These are phyloP conservation scores for Operophtera brumata DNA, from an alignment of 2,888 invertebrate species.

Conservation along the genomic window DNA sequence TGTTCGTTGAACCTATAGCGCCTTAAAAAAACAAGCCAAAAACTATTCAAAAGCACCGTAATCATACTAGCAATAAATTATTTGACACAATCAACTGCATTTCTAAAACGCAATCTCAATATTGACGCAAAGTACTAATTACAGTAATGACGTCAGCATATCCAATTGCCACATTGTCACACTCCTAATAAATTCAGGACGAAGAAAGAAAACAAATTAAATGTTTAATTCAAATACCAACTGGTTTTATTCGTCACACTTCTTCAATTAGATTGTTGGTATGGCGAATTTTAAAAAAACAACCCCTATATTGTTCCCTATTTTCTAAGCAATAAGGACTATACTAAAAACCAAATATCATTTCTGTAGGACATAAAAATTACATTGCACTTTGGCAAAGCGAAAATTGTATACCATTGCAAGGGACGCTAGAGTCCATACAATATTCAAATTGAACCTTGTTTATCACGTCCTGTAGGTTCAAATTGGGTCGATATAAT, in stretches of 20 bases:
- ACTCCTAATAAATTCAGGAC: slow-evolving; percentile 55
- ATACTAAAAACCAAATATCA: neutral
- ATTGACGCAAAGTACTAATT: slow-evolving; percentile 43
- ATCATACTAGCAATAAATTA: slow-evolving; percentile 15
- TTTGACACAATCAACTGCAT: slow-evolving; percentile 5
- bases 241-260: slow-evolving; percentile 65
- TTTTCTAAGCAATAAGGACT: neutral
- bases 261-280: slow-evolving; percentile 37
- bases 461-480: neutral
- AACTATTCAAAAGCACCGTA: neutral
- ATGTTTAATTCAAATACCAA: slow-evolving; percentile 75
- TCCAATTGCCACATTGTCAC: slow-evolving; percentile 56
- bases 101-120: slow-evolving; percentile 15
- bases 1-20: too few species aligned
- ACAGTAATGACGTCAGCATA: slow-evolving; percentile 65
- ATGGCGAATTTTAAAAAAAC: slow-evolving; percentile 4
- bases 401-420: slow-evolving; percentile 5
- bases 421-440: neutral
- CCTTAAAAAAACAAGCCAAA: neutral
- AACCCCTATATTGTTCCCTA: neutral
- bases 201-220: slow-evolving; percentile 75
- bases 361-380: slow-evolving; percentile 4
- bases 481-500: neutral
- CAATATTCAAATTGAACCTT: slow-evolving; percentile 4
- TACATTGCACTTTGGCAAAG: slow-evolving; percentile 16